Evolutionary conservation across 1,140 invertebrate species (phyloP).

Genomic region (Spodoptera litura): DNA sequence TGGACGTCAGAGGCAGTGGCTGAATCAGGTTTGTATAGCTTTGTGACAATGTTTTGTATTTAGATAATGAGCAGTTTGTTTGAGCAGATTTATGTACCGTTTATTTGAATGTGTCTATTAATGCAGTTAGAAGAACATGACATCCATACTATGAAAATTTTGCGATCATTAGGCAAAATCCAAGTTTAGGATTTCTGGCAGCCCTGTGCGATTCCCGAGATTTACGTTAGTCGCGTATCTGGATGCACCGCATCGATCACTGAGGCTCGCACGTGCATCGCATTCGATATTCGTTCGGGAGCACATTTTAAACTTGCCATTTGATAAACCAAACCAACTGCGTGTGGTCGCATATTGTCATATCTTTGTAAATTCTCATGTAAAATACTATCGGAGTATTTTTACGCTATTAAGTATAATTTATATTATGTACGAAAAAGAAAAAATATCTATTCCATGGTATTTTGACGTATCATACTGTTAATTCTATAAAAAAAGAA

Average conservation of each 20-base stretch:
- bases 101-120: too few relatives aligned
- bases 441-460: too few relatives aligned
- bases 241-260: conserved; percentile 37
- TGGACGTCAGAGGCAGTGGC: too few relatives aligned
- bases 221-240: conserved; percentile 36
- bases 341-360: conserved; percentile 6
- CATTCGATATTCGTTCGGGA: conserved; percentile 13
- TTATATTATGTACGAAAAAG: too few relatives aligned
- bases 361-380: background rate
- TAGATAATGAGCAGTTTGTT: too few relatives aligned
- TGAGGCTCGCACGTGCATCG: conserved; percentile 18
- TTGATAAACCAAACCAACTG: conserved; percentile 23
- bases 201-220: conserved; percentile 20
- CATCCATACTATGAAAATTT: background rate
- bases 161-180: background rate
- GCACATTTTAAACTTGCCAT: conserved; percentile 30
- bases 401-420: too few relatives aligned
- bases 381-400: background rate
- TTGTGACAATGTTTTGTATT: too few relatives aligned
- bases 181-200: background rate
- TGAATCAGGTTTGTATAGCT: too few relatives aligned
- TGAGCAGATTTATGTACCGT: too few relatives aligned
- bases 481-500: too few relatives aligned
- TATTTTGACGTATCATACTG: too few relatives aligned
- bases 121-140: background rate